Evolutionary conservation across 2,888 invertebrate species (phyloP).

Genomic region (Heliconius ismenius): DNA sequence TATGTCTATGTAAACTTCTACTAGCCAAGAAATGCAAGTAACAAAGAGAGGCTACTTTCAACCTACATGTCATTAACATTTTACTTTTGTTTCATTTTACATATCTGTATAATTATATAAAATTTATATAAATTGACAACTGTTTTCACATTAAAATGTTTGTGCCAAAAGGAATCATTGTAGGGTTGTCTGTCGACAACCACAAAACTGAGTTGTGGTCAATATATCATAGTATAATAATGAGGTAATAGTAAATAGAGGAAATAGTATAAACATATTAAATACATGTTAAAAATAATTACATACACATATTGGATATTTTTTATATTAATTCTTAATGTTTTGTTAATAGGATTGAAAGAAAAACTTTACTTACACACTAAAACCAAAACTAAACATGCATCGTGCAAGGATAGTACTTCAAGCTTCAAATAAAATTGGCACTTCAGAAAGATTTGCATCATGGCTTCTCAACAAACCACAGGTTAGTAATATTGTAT

Average conservation of each 20-base stretch:
- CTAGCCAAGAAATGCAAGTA: no score
- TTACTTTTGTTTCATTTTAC: no score
- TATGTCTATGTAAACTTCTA: background rate
- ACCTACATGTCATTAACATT: no score
- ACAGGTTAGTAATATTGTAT: constrained; percentile 56
- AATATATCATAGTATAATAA: background rate
- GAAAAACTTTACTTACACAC: background rate
- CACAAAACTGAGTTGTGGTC: no score
- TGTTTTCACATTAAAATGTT: no score
- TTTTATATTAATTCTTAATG: background rate
- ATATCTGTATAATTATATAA: no score
- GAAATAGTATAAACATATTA: no score
- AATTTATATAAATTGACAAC: no score
- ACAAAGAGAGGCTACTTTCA: no score
- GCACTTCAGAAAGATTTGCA: constrained; percentile 87
- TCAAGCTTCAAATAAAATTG: constrained; percentile 83
- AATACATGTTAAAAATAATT: background rate
- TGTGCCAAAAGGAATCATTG: no score
- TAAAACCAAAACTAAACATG: constrained; percentile 75
- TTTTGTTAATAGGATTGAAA: constrained; percentile 13
- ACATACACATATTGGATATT: background rate
- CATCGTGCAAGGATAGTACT: constrained; percentile 90
- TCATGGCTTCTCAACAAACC: constrained; percentile 88
- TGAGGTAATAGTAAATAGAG: background rate
- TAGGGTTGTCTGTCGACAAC: no score